Percentiles rank a stretch among this genome's conserved stretches.
phyloP scores from a whole-genome alignment of 2,797 vertebrate species.

The Simalia tracyae region DNA sequence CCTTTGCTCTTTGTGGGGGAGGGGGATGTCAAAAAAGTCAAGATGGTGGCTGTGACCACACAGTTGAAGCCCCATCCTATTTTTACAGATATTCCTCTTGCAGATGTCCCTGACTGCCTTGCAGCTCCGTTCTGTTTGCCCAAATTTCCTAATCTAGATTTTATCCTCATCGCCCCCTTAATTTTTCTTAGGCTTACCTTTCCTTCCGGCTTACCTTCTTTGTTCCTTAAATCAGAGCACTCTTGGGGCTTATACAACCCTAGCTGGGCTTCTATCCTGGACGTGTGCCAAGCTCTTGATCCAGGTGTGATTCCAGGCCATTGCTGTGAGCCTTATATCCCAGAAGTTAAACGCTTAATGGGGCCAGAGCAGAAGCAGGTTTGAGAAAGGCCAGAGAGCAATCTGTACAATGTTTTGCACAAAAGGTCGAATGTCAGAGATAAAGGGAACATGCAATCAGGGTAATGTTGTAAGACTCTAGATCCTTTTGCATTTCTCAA shows the following conservation, averaged over 20 bases:
- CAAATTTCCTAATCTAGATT: neutral
- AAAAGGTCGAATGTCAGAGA: constrained; percentile 18
- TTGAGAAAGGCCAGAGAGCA: constrained; percentile 6
- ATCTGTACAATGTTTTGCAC: neutral
- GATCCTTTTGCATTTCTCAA: neutral
- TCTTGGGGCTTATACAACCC: neutral
- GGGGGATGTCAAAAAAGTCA: neutral
- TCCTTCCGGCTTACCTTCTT: neutral
- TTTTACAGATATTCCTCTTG: neutral
- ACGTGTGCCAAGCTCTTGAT: neutral
- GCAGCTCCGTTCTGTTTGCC: neutral
- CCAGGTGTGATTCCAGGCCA: neutral
- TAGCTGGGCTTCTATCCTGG: neutral
- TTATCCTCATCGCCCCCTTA: neutral
- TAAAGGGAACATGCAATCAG: neutral
- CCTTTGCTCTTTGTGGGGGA: neutral
- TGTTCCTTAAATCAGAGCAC: neutral
- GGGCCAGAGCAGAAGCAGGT: neutral
- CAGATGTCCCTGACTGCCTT: neutral
- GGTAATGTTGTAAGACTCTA: neutral
- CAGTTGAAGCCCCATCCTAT: neutral
- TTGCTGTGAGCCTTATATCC: neutral
- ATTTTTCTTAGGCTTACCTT: neutral
- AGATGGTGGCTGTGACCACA: neutral
- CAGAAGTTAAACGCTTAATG: neutral